Base-by-base conservation (phyloP, 2,797 vertebrate genomes). In the Gymnothorax reevesii region DNA sequence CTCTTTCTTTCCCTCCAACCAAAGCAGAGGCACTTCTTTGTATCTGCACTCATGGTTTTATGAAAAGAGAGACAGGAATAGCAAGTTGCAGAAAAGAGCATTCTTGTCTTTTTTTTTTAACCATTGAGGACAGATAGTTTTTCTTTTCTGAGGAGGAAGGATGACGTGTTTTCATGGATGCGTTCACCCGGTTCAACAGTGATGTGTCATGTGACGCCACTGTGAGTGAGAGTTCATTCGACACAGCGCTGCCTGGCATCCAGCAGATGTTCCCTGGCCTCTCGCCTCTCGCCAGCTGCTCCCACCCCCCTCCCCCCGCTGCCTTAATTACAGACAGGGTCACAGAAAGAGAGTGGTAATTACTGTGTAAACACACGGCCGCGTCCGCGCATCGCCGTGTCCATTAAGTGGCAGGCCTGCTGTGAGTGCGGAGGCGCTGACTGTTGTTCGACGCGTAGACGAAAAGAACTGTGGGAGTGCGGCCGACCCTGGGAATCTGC, bases 211-310 rank as follows among this genome's bases (percentile, higher is more conserved):
- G 90, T 22, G 69, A 79, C 22, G 75, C 17, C 22, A 49, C 49
- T 55, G 75, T 52, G 9, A 52, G 75, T 49, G 33, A 3, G 8
- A 55, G 8, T 33, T 42, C 33, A 55, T 57, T 69, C 71, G 2
- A 17, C 66, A 9, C 66, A 25, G 83, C 49, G 20, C 25, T 22
- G 83, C 49, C 20, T 12, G 75, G 90, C 92, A 93, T 94, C 93
- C 96, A 97, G 97, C 97, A 98, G 97, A 98, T 98, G 97, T 98
- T 98, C 97, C 96, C 93, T 96, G 97, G 96, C 97, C 97, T 96
- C 94, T 96, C 94, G 96, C 96, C 96, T 97, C 97, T 96, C 97
- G 97, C 97, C 97, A 98, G 97, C 97, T 98, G 97, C 97, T 94
- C 97, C 97, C 96, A 95, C 93, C 94, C 94, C 94, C 93, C 96